Evolutionary conservation across 1,140 invertebrate genomes (phyloP), one percentile per base, ranked within the genome.

Genomic region (Bombus difficillimus): DNA sequence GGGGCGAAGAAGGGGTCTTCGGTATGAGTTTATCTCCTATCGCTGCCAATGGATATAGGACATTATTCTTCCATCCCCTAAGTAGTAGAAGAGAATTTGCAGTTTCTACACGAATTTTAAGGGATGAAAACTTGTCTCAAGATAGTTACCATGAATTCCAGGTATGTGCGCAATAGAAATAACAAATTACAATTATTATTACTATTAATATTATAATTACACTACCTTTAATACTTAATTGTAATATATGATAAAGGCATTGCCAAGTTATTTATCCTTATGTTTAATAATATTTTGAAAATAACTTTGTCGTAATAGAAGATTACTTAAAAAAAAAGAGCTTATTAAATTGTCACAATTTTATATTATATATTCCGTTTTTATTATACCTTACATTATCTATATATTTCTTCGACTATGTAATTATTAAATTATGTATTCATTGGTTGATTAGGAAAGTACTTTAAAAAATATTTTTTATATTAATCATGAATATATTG

Each of bases 1-100:
- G 97, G 97, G 96, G 96, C 12, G 96, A 97, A 72, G 97, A 98
- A 94, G 97, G 97, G 12, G 97, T 98, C 71, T 98, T 98, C 86
- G 97, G 97, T 2, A 97, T 98, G 94, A 96, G 97, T 1, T 91
- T 98, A 6, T 97, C 97, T 0, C 96, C 97, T 1, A 93, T 96
- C 18, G 95, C 96, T 2, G 85, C 93, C 32, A 96, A 97, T 88
- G 97, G 97, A 59, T 97, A 95, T 88, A 96, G 97, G 83, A 97
- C 96, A 0, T 93, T 98, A 15, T 97, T 97, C 92, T 98, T 98
- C 94, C 97, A 97, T 91, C 97, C 97, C 2, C 92, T 98, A 53
- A 97, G 97, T 62, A 98, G 97, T 90, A 95, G 97, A 90, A 96
- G 97, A 1, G 97, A 98, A 92, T 98, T 98, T 88, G 96, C 97